Percentiles rank a stretch among this genome's conserved stretches.
phyloP scores from a whole-genome alignment of 2,888 invertebrate genomes.

The Platynereis dumerilii region DNA sequence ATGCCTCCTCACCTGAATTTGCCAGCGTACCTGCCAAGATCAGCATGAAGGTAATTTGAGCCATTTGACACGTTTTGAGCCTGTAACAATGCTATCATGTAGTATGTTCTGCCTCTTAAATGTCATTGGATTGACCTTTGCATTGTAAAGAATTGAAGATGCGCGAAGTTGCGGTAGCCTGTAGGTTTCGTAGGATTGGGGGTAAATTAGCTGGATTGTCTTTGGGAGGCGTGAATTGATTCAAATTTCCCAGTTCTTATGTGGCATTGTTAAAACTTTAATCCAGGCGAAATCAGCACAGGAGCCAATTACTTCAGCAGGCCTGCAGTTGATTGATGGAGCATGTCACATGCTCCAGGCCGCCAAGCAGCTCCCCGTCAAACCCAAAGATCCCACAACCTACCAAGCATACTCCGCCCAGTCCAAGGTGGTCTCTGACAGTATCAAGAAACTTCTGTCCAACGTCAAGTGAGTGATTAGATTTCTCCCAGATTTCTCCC shows the following conservation, averaged over 20 bases:
- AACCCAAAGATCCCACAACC: slow-evolving; percentile 88
- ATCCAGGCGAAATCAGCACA: slow-evolving; percentile 77
- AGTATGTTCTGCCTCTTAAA: too few species aligned
- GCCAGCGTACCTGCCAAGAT: slow-evolving; percentile 90
- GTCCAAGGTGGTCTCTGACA: slow-evolving; percentile 94
- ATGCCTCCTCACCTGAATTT: slow-evolving; percentile 93
- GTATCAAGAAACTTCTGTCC: slow-evolving; percentile 82
- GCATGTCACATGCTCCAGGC: slow-evolving; percentile 89
- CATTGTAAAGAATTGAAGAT: too few species aligned
- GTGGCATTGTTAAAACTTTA: too few species aligned
- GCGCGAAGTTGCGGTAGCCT: too few species aligned
- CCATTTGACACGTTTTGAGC: neutral
- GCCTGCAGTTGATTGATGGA: slow-evolving; percentile 80
- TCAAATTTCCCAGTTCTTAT: too few species aligned
- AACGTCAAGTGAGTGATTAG: neutral
- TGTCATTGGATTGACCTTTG: too few species aligned
- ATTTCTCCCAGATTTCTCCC: too few species aligned
- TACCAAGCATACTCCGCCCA: slow-evolving; percentile 94
- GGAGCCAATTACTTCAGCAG: slow-evolving; percentile 86
- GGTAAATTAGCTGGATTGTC: too few species aligned
- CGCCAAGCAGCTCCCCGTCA: slow-evolving; percentile 85
- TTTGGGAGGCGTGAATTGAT: too few species aligned
- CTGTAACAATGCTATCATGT: too few species aligned
- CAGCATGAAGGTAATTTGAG: slow-evolving; percentile 70
- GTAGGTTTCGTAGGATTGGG: too few species aligned